Conservation (phyloP, 2,888 invertebrate genomes). For the Homarus gammarus region DNA sequence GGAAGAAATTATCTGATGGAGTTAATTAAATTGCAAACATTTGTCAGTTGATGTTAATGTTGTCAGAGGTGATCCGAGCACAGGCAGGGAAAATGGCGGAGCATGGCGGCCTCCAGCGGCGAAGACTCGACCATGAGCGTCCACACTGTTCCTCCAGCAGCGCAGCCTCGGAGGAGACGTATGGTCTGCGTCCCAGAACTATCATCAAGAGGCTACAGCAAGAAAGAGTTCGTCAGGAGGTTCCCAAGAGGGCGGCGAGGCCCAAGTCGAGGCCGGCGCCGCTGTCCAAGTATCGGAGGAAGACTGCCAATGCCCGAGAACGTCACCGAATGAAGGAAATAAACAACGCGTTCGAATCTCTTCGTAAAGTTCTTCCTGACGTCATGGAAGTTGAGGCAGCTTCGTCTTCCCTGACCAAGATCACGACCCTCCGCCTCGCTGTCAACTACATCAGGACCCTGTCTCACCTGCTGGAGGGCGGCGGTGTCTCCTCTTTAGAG, state of each 20-base stretch:
- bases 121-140: too few species aligned
- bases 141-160: neutral
- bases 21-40: neutral
- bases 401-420: slow-evolving; percentile 84
- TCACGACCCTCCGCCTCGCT: slow-evolving; percentile 90
- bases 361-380: slow-evolving; percentile 24
- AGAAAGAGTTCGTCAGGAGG: slow-evolving; percentile 8
- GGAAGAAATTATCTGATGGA: neutral
- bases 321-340: slow-evolving; percentile 46
- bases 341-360: slow-evolving; percentile 44
- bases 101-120: neutral
- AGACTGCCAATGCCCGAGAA: slow-evolving; percentile 47
- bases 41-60: neutral
- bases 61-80: slow-evolving; percentile 1
- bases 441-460: slow-evolving; percentile 86
- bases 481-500: neutral
- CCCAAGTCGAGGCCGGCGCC: slow-evolving; percentile 20
- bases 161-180: slow-evolving; percentile 1
- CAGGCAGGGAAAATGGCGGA: neutral
- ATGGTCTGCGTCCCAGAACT: slow-evolving; percentile 28
- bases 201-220: slow-evolving; percentile 28
- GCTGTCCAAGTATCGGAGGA: slow-evolving; percentile 38
- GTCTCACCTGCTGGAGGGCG: slow-evolving; percentile 49
- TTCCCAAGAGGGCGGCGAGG: neutral
- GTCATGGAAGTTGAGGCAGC: neutral